Evolutionary conservation across 1,140 invertebrate genomes (phyloP), one percentile per base, ranked within the genome.

Genomic region (Cryptotermes secundus): DNA sequence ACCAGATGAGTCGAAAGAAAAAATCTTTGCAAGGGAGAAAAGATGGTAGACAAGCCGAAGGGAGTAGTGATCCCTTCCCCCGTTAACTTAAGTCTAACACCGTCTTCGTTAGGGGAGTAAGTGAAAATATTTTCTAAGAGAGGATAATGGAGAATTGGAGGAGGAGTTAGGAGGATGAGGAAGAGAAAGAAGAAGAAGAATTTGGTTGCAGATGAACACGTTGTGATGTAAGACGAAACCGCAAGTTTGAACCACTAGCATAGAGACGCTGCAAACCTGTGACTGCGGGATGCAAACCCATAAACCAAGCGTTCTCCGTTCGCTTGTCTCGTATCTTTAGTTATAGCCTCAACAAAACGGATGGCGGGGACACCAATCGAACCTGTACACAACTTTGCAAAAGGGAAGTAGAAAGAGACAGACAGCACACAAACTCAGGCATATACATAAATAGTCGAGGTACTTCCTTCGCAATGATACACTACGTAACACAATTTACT

Each of bases 321-420:
- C 26, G 53, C 53, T 59, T 59, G 53, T 59, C 59, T 72, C 59
- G 59, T 72, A 31, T 72, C 59, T 72, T 72, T 31, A 72, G 59
- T 72, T 72, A 72, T 72, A 72, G 59, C 59, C 59, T n/a, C 59
- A 72, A 72, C 59, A 72, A 72, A 72, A 72, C 59, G 59, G 59
- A 72, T 72, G 59, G 59, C 59, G 12, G 59, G 59, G 31, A 72
- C 59, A 72, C 59, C 59, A 72, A 72, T 72, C 59, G 59, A 72
- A 72, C 59, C 4, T 31, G 59, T 31, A 72, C 59, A 72, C 2
- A 31, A 72, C 26, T 72, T 72, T 31, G n/a, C 59, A 72, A 72
- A n/a, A 72, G 1, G 1, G 14, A 72, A n/a, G 7, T 6, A n/a
- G 31, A 31, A 72, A n/a, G 59, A 65, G 59, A 31, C 9, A 26